Percentiles rank a stretch among this genome's conserved stretches.
Evolutionary conservation across 2,113 vertebrate genomes (phyloP).

Genomic region (Dicentrarchus labrax): DNA sequence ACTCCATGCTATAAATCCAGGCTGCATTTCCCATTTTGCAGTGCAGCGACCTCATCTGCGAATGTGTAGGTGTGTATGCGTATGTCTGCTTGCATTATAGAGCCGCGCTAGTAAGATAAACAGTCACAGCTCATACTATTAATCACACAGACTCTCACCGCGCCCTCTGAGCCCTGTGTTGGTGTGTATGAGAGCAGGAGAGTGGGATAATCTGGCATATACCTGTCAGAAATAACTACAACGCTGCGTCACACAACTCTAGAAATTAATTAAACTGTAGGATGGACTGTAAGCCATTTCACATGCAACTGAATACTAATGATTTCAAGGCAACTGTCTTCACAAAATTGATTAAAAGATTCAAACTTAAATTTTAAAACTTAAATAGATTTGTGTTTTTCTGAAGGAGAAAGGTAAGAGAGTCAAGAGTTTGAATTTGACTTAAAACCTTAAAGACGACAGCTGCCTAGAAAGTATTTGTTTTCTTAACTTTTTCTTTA

Average conservation of each 20-base stretch:
- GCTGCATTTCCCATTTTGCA: conserved; percentile 29
- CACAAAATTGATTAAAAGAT: too few relatives aligned
- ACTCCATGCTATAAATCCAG: conserved; percentile 37
- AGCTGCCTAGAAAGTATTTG: too few relatives aligned
- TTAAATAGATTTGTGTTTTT: too few relatives aligned
- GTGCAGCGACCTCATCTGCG: conserved; percentile 25
- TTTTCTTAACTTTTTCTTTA: too few relatives aligned
- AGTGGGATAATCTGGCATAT: conserved; percentile 20
- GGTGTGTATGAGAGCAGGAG: conserved; percentile 23
- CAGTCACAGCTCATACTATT: conserved; percentile 50
- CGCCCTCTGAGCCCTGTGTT: conserved; percentile 21
- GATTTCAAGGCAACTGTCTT: too few relatives aligned
- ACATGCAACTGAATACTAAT: neutral
- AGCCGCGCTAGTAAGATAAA: conserved; percentile 44
- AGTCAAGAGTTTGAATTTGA: too few relatives aligned
- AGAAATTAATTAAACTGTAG: neutral
- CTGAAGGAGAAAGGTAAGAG: too few relatives aligned
- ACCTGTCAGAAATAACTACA: conserved; percentile 17
- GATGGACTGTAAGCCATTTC: neutral
- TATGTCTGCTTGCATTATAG: conserved; percentile 26
- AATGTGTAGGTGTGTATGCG: conserved; percentile 28
- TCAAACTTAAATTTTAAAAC: too few relatives aligned
- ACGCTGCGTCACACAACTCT: neutral
- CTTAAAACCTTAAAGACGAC: too few relatives aligned
- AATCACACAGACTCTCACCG: conserved; percentile 51